phyloP scores from a whole-genome alignment of 2,888 invertebrate species.

The Sesia apiformis region DNA sequence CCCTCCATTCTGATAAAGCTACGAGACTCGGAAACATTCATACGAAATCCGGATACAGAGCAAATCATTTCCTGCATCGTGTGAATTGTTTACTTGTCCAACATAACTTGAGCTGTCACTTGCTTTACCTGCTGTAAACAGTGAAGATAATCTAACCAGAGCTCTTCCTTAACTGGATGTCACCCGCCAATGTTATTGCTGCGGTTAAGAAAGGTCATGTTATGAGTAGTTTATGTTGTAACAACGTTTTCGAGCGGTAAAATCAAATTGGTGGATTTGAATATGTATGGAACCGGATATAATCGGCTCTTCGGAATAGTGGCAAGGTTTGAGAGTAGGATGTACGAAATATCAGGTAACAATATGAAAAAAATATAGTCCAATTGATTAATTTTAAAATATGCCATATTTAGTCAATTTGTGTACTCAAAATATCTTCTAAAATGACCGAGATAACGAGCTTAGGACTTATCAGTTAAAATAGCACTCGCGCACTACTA shows the following conservation, averaged over 20 bases:
- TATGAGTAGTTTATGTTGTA: not conserved
- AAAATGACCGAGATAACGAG: too few relatives aligned
- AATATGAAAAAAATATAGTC: too few relatives aligned
- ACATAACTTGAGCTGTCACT: conserved; percentile 9
- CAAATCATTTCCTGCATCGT: conserved; percentile 18
- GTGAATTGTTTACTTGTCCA: conserved; percentile 16
- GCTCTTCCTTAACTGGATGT: conserved; percentile 6
- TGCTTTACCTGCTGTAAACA: conserved; percentile 2
- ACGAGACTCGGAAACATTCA: conserved; percentile 14
- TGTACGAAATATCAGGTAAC: not conserved
- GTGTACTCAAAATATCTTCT: too few relatives aligned
- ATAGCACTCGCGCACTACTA: too few relatives aligned
- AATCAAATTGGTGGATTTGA: not conserved
- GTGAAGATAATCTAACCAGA: not conserved
- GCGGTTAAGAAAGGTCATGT: not conserved
- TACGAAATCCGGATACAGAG: conserved; percentile 13
- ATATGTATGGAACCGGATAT: conserved; percentile 11
- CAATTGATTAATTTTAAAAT: too few relatives aligned
- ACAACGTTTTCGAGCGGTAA: not conserved
- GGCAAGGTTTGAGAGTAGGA: conserved; percentile 8
- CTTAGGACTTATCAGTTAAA: too few relatives aligned
- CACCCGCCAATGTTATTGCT: not conserved
- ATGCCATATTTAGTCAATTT: too few relatives aligned
- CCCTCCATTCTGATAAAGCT: not conserved
- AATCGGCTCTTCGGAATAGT: conserved; percentile 7